A percentile compares a stretch with the other conserved stretches of the same genome.
These are phyloP conservation scores for Erebia aethiops DNA, from an alignment of 2,888 invertebrate genomes.

Conservation along the genomic window DNA sequence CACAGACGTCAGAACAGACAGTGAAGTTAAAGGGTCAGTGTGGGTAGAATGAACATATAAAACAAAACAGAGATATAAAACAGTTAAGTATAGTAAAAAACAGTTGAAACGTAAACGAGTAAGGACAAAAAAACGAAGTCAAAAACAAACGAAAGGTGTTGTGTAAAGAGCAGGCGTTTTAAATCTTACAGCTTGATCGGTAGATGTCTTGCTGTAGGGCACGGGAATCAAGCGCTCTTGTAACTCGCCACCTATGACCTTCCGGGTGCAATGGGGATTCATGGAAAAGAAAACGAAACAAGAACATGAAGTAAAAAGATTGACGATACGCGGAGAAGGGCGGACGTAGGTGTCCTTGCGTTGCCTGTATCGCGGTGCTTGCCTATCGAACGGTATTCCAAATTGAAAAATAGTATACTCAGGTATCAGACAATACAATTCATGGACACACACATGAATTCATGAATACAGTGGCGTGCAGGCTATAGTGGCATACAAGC, in stretches of 20 bases:
- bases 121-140: conserved; percentile 62
- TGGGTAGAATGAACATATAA: conserved; percentile 46
- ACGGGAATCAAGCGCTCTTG: conserved; percentile 99
- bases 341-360: conserved; percentile 43
- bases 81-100: conserved; percentile 70
- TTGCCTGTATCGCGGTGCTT: conserved; percentile 45
- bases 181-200: conserved; percentile 99
- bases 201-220: conserved; percentile 99
- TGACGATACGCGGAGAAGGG: conserved; percentile 60
- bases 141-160: conserved; percentile 65
- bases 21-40: conserved; percentile 64
- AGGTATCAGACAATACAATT: too few relatives aligned
- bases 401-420: background rate
- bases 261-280: conserved; percentile 94
- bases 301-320: conserved; percentile 78
- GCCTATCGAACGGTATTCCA: conserved; percentile 50
- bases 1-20: conserved; percentile 24
- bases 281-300: conserved; percentile 87
- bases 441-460: too few relatives aligned
- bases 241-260: conserved; percentile 99
- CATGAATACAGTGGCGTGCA: too few relatives aligned
- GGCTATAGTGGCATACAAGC: too few relatives aligned
- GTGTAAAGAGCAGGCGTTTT: conserved; percentile 63
- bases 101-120: conserved; percentile 60
- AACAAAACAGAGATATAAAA: conserved; percentile 49